A percentile compares a stretch with the other conserved stretches of the same genome.
Evolutionary conservation across 2,113 vertebrate genomes (phyloP).

Genomic region (Gila orcuttii): DNA sequence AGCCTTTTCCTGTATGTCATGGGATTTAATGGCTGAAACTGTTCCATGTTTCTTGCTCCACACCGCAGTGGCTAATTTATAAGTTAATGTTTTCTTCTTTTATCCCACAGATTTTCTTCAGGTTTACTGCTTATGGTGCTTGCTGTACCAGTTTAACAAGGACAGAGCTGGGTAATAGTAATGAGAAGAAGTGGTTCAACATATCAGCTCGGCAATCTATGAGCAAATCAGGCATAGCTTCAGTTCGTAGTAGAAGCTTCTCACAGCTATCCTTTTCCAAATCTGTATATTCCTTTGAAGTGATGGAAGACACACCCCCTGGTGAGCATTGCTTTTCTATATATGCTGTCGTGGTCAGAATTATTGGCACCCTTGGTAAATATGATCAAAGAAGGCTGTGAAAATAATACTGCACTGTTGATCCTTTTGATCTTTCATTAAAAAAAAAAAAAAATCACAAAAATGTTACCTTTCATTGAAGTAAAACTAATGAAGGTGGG

Average conservation of each 20-base stretch:
- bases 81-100: neutral
- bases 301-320: constrained; percentile 72
- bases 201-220: constrained; percentile 43
- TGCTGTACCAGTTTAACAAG: constrained; percentile 49
- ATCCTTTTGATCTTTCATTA: no score
- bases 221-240: constrained; percentile 36
- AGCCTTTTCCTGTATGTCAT: constrained; percentile 33
- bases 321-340: constrained; percentile 30
- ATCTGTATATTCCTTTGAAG: constrained; percentile 73
- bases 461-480: no score
- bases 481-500: no score
- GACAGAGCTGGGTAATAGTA: constrained; percentile 17
- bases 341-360: no score
- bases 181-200: constrained; percentile 48
- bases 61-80: neutral
- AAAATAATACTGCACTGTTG: no score
- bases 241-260: constrained; percentile 61
- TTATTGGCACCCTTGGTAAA: no score
- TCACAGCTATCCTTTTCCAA: constrained; percentile 66
- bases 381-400: no score
- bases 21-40: constrained; percentile 30
- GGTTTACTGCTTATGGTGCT: constrained; percentile 39
- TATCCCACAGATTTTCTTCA: constrained; percentile 61
- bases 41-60: constrained; percentile 7
- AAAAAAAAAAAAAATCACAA: no score